phyloP scores from a whole-genome alignment of 2,888 invertebrate genomes.

The Liposcelis brunnea region DNA sequence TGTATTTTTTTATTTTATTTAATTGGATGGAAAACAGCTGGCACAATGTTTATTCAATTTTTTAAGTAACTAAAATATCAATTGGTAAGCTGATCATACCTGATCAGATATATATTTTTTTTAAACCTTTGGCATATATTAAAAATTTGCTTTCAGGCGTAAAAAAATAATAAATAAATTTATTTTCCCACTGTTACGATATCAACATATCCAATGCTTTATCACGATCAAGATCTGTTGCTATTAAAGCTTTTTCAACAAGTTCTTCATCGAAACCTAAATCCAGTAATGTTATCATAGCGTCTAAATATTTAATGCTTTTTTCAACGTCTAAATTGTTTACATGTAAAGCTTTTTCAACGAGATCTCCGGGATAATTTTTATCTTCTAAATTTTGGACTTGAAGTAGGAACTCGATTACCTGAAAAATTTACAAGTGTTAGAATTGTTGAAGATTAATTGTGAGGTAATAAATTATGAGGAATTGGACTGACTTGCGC shows the following conservation, averaged over 20 bases:
- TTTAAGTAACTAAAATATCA: no score
- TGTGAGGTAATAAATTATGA: not conserved
- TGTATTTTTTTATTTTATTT: no score
- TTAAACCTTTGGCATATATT: no score
- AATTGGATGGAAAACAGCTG: no score
- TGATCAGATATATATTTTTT: no score
- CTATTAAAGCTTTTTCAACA: slow-evolving; percentile 54
- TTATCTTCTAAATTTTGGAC: slow-evolving; percentile 32
- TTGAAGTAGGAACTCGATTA: slow-evolving; percentile 66
- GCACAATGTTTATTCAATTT: no score
- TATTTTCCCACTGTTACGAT: slow-evolving; percentile 31
- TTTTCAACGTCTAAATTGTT: slow-evolving; percentile 28
- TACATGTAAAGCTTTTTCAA: slow-evolving; percentile 30
- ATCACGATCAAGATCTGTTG: slow-evolving; percentile 66
- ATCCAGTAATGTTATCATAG: slow-evolving; percentile 54
- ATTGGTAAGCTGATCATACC: no score
- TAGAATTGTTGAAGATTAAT: slow-evolving; percentile 3
- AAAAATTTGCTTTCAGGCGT: no score
- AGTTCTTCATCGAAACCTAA: slow-evolving; percentile 65
- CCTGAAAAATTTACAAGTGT: slow-evolving; percentile 30
- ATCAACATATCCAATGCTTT: slow-evolving; percentile 70
- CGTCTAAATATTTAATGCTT: slow-evolving; percentile 29
- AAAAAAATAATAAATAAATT: not conserved
- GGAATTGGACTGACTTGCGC: not conserved
- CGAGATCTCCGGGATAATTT: slow-evolving; percentile 27